Evolutionary conservation across 2,888 invertebrate genomes (phyloP).

Genomic region (Selenia dentaria): DNA sequence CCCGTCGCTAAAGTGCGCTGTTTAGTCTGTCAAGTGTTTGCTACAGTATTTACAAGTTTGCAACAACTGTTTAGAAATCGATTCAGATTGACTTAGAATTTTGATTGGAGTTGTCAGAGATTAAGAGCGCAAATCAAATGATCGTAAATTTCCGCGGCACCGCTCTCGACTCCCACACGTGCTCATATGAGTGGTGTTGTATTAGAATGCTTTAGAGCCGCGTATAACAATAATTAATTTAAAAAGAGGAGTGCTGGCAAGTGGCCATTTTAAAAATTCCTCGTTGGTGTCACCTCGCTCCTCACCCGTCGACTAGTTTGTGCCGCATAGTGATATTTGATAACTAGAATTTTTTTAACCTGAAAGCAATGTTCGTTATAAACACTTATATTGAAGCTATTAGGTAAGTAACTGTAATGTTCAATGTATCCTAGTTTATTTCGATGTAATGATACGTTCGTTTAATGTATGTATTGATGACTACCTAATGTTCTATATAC

Average conservation of each 20-base stretch:
- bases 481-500: no score
- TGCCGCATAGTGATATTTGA: conserved; percentile 30
- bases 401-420: no score
- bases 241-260: conserved; percentile 75
- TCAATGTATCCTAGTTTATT: no score
- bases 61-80: conserved; percentile 43
- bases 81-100: conserved; percentile 60
- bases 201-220: conserved; percentile 74
- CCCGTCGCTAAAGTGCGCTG: conserved; percentile 19
- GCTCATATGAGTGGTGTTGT: conserved; percentile 67
- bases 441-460: no score
- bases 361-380: no score
- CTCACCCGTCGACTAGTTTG: conserved; percentile 12
- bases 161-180: conserved; percentile 55
- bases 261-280: conserved; percentile 69
- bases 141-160: conserved; percentile 67
- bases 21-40: conserved; percentile 21
- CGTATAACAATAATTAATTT: conserved; percentile 83
- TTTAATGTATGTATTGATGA: no score
- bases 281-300: conserved; percentile 35
- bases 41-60: conserved; percentile 1
- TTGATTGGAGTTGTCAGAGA: conserved; percentile 62
- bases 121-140: conserved; percentile 76
- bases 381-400: no score
- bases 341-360: conserved; percentile 24